Percentiles rank a stretch among this genome's conserved stretches.
Conservation (phyloP, 2,888 invertebrate species). For the Diarsia brunnea region DNA sequence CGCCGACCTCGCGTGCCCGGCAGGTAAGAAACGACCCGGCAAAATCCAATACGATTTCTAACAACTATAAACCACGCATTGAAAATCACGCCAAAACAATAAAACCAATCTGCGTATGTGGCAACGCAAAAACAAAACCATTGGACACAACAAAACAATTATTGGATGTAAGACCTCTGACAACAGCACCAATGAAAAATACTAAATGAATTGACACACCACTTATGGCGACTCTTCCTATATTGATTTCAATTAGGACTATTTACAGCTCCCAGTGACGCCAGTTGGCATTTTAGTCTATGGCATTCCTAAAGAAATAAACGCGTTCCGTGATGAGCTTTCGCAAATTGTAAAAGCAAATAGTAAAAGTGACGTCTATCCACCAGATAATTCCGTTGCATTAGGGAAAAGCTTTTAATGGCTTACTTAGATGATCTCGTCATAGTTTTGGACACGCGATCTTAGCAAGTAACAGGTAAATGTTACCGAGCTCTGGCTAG, state of each 20-base stretch:
- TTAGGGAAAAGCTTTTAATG: constrained; percentile 45
- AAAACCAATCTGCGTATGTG: constrained; percentile 53
- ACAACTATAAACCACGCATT: constrained; percentile 68
- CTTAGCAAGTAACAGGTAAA: constrained; percentile 71
- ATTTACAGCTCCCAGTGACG: constrained; percentile 62
- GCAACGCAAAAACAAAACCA: constrained; percentile 55
- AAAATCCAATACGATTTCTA: constrained; percentile 68
- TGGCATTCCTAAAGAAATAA: constrained; percentile 57
- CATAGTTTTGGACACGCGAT: constrained; percentile 46
- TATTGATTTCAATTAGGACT: constrained; percentile 77
- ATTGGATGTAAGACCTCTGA: constrained; percentile 60
- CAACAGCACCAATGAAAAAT: constrained; percentile 71
- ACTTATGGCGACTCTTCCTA: constrained; percentile 70
- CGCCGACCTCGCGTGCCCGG: constrained; percentile 75
- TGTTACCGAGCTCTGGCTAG: constrained; percentile 66
- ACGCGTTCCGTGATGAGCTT: constrained; percentile 37
- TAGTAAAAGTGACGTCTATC: constrained; percentile 13
- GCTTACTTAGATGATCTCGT: constrained; percentile 26
- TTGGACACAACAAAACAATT: constrained; percentile 69
- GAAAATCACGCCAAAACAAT: constrained; percentile 42
- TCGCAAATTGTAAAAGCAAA: constrained; percentile 31
- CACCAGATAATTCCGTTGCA: constrained; percentile 31
- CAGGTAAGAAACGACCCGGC: constrained; percentile 66
- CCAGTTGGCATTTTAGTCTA: constrained; percentile 37
- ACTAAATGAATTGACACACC: constrained; percentile 74